A percentile compares a stretch with the other conserved stretches of the same genome.
These are phyloP conservation scores for Bombus confusus DNA, from an alignment of 1,140 invertebrate species.

Conservation along the genomic window DNA sequence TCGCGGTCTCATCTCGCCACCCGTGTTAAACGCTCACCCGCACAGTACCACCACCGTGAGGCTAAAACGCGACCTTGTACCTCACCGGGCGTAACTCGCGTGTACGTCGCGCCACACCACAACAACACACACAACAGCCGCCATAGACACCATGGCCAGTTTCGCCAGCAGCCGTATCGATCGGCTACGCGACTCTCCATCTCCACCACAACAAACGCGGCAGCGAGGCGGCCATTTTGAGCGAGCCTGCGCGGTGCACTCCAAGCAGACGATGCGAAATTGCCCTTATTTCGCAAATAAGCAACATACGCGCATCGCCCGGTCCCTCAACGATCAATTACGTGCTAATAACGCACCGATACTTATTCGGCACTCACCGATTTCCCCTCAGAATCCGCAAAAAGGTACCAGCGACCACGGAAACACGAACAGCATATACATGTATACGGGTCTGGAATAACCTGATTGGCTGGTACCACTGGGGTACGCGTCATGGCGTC, in stretches of 20 bases:
- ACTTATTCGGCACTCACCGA: slow-evolving; percentile 63
- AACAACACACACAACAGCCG: slow-evolving; percentile 68
- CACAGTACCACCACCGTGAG: slow-evolving; percentile 46
- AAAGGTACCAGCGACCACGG: slow-evolving; percentile 59
- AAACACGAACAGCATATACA: slow-evolving; percentile 75
- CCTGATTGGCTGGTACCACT: slow-evolving; percentile 65
- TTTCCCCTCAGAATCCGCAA: slow-evolving; percentile 58
- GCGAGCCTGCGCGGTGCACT: slow-evolving; percentile 83
- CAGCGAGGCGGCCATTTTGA: slow-evolving; percentile 78
- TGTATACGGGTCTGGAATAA: slow-evolving; percentile 75
- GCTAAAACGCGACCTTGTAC: slow-evolving; percentile 46
- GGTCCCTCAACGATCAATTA: slow-evolving; percentile 39
- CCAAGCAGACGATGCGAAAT: slow-evolving; percentile 81
- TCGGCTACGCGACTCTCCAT: slow-evolving; percentile 73
- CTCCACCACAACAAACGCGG: slow-evolving; percentile 73
- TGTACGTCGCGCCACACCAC: slow-evolving; percentile 58
- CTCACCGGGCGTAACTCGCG: slow-evolving; percentile 61
- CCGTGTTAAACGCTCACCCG: slow-evolving; percentile 52
- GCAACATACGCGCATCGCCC: slow-evolving; percentile 41
- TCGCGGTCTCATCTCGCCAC: slow-evolving; percentile 56
- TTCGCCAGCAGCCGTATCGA: slow-evolving; percentile 73
- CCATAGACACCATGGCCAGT: slow-evolving; percentile 72
- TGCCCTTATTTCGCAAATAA: slow-evolving; percentile 59
- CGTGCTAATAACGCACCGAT: slow-evolving; percentile 28
- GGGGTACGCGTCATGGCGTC: slow-evolving; percentile 72